phyloP scores from a whole-genome alignment of 2,113 vertebrate genomes.

The Redunca redunca region DNA sequence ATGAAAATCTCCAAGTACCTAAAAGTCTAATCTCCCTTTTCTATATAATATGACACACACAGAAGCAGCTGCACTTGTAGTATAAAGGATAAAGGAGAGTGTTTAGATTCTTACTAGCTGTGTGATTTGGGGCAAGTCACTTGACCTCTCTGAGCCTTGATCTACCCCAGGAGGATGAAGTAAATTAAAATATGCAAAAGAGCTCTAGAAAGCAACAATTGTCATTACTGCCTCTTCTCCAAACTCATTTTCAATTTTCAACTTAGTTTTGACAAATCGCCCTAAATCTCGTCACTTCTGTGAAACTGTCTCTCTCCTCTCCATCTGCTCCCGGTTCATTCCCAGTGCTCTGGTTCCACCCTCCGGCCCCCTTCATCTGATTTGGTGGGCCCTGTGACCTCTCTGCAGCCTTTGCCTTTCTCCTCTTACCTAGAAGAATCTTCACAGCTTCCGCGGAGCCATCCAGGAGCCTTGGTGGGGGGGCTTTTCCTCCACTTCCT shows the following conservation, averaged over 20 bases:
- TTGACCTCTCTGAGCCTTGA: slow-evolving; percentile 59
- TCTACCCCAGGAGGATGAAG: background rate
- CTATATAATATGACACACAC: background rate
- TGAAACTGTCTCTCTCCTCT: background rate
- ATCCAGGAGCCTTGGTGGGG: background rate
- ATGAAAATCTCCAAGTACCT: background rate
- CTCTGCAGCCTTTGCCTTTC: background rate
- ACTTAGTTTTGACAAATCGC: background rate
- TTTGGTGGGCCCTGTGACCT: background rate
- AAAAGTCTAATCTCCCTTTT: background rate
- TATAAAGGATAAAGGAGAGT: background rate
- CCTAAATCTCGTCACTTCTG: background rate
- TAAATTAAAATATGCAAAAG: background rate
- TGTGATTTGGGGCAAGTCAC: background rate
- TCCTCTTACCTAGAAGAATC: background rate
- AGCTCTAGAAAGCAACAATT: background rate
- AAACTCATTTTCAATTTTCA: background rate
- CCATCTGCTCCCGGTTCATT: background rate
- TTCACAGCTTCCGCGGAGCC: background rate
- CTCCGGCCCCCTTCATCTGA: background rate
- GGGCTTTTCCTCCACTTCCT: background rate
- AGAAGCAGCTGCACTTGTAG: background rate
- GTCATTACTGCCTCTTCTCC: background rate
- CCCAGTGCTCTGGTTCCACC: slow-evolving; percentile 65
- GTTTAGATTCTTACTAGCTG: background rate